Evolutionary conservation across 2,888 invertebrate genomes (phyloP).

Genomic region (Spodoptera picta): DNA sequence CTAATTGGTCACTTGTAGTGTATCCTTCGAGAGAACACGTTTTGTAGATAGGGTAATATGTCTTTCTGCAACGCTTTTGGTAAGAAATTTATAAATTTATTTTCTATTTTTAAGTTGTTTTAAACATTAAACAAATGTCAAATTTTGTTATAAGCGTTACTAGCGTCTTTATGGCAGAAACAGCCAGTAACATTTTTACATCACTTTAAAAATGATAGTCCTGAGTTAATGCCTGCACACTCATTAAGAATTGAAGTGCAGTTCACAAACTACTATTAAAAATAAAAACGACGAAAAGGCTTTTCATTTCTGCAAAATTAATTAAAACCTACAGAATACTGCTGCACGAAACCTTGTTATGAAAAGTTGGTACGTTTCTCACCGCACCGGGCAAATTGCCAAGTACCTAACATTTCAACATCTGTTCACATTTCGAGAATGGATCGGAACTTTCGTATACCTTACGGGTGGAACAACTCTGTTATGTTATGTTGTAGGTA

Average conservation of each 20-base stretch:
- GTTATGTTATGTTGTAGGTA: too few relatives aligned
- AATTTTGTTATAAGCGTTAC: too few relatives aligned
- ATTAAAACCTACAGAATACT: background rate
- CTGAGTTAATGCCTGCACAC: too few relatives aligned
- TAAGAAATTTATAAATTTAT: conserved; percentile 34
- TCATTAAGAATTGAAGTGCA: too few relatives aligned
- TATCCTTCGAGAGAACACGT: conserved; percentile 44
- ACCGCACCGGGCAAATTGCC: conserved; percentile 31
- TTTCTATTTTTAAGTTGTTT: conserved; percentile 19
- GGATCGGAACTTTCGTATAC: background rate
- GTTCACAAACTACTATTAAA: too few relatives aligned
- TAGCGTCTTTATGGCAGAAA: too few relatives aligned
- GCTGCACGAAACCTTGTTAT: conserved; percentile 16
- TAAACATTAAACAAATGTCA: too few relatives aligned
- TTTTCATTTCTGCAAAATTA: too few relatives aligned
- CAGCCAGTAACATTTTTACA: too few relatives aligned
- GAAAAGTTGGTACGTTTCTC: conserved; percentile 26
- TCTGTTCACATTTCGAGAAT: conserved; percentile 12
- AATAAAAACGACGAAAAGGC: too few relatives aligned
- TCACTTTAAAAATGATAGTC: too few relatives aligned
- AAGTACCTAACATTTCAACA: conserved; percentile 15
- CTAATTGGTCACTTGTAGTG: conserved; percentile 34
- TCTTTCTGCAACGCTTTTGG: conserved; percentile 52
- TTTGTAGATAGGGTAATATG: conserved; percentile 33
- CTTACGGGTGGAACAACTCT: background rate